These are phyloP conservation scores for Spea hammondii DNA, from an alignment of 2,797 vertebrate genomes.

Conservation along the genomic window DNA sequence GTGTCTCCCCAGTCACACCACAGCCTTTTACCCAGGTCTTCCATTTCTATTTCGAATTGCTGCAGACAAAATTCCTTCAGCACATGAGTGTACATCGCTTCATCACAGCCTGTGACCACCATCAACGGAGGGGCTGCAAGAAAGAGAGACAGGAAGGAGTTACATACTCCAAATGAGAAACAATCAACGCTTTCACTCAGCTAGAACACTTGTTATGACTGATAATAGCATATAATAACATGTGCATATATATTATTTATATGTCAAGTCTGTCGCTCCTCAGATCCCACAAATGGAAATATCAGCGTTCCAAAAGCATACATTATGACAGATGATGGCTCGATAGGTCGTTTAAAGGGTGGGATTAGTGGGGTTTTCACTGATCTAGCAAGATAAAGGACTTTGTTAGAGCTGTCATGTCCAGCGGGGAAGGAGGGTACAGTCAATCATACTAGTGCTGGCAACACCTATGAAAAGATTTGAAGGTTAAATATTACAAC, in stretches of 20 bases:
- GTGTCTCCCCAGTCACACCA: conserved; percentile 94
- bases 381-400: neutral
- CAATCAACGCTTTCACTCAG: conserved; percentile 2
- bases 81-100: conserved; percentile 66
- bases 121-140: conserved; percentile 71
- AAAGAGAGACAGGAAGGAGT: neutral
- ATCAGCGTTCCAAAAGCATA: neutral
- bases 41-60: conserved; percentile 83
- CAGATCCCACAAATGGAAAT: neutral
- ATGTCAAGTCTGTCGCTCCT: neutral
- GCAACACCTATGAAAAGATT: too few species aligned
- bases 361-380: neutral
- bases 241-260: conserved; percentile 8
- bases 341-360: neutral
- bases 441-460: too few species aligned
- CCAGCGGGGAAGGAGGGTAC: neutral
- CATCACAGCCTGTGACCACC: conserved; percentile 68
- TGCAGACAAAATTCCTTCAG: conserved; percentile 81
- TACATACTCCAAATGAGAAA: neutral
- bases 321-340: conserved; percentile 13
- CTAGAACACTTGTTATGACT: neutral
- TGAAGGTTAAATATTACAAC: too few species aligned
- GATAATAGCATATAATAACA: neutral
- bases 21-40: conserved; percentile 72
- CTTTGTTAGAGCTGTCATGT: neutral